Conservation (phyloP, 23 tunicate species). For the Aplidium turbinatum region DNA sequence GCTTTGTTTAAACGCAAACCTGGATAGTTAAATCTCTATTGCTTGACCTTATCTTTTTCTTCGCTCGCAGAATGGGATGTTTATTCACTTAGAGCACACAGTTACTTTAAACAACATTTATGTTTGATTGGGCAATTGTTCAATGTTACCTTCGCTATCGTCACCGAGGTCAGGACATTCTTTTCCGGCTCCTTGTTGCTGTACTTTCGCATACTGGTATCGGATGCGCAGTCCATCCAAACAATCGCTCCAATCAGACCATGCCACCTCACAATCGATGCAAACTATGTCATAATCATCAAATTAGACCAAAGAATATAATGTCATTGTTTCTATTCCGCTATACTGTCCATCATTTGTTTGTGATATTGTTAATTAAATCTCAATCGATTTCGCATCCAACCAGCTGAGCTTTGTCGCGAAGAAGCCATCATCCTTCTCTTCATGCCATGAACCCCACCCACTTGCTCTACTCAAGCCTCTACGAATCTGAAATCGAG, state of each 20-base stretch:
- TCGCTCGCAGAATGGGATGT: background rate
- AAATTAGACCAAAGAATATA: background rate
- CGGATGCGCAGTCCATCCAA: slow-evolving; percentile 23
- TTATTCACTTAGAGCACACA: background rate
- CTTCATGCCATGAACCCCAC: too few species aligned
- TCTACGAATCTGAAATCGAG: too few species aligned
- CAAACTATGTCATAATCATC: slow-evolving; percentile 23
- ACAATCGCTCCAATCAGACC: slow-evolving; percentile 62
- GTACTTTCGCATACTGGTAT: slow-evolving; percentile 6
- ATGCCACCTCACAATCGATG: slow-evolving; percentile 49
- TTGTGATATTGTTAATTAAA: too few species aligned
- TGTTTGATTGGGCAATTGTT: background rate
- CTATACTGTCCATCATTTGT: too few species aligned
- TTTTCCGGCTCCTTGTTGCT: slow-evolving; percentile 48
- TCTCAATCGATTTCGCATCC: too few species aligned
- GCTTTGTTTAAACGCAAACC: too few species aligned
- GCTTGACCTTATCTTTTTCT: too few species aligned
- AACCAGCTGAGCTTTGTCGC: too few species aligned
- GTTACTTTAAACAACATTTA: background rate
- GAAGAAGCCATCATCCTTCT: too few species aligned
- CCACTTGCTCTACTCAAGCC: too few species aligned
- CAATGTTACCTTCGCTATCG: background rate
- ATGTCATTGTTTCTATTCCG: too few species aligned
- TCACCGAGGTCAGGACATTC: slow-evolving; percentile 29
- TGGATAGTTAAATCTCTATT: too few species aligned